A percentile compares a stretch with the other conserved stretches of the same genome.
Evolutionary conservation across 2,797 vertebrate genomes (phyloP).

Genomic region (Pseudochirops cupreus): DNA sequence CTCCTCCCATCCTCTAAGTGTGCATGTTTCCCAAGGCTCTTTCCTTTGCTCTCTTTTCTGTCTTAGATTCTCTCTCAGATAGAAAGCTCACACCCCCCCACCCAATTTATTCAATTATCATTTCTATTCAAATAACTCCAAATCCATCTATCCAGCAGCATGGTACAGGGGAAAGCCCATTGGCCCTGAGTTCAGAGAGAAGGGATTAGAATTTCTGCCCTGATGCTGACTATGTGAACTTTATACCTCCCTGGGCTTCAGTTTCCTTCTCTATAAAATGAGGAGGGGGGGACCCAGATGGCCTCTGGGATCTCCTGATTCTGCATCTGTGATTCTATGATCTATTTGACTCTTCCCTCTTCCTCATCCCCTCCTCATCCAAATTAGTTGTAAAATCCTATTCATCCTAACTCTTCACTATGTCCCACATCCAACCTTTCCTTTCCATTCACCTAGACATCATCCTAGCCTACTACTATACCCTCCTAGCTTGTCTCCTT

Average conservation of each 20-base stretch:
- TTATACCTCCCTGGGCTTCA: background rate
- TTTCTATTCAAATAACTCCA: background rate
- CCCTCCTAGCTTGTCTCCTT: background rate
- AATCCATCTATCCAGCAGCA: background rate
- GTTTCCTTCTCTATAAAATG: background rate
- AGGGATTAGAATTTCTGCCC: background rate
- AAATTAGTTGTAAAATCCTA: background rate
- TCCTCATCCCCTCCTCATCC: background rate
- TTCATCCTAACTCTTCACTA: too few relatives aligned
- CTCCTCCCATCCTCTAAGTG: background rate
- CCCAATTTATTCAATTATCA: background rate
- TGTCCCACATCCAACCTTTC: background rate
- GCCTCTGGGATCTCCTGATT: background rate
- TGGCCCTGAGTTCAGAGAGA: background rate
- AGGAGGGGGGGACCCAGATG: background rate
- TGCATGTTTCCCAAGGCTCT: background rate
- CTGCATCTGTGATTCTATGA: background rate
- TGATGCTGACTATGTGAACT: background rate
- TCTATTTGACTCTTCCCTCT: background rate
- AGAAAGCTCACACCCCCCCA: background rate
- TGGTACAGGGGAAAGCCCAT: background rate
- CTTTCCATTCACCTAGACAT: background rate
- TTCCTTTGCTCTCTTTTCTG: background rate
- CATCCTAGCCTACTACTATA: background rate
- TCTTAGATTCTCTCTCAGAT: background rate